Evolutionary conservation across 64 coral and sea anemone species (phyloP).

Genomic region (Anthopleura sola): DNA sequence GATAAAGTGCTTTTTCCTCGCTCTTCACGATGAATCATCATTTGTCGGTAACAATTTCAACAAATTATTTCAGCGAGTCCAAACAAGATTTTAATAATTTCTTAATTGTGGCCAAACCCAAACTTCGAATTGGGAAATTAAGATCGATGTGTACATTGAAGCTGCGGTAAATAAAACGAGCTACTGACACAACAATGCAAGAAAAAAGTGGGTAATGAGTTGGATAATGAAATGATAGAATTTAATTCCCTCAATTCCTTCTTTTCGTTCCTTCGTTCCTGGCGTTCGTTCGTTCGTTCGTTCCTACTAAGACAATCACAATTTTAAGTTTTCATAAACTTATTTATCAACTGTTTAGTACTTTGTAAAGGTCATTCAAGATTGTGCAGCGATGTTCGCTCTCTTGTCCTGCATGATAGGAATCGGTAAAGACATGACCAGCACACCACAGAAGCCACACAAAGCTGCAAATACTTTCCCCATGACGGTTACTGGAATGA

Average conservation of each 20-base stretch:
- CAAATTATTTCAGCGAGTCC: too few species aligned
- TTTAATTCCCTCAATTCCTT: not conserved
- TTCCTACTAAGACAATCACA: too few species aligned
- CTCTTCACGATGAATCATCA: too few species aligned
- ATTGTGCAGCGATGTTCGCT: not conserved
- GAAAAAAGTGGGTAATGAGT: too few species aligned
- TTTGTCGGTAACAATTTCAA: too few species aligned
- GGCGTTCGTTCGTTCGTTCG: too few species aligned
- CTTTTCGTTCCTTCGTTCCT: too few species aligned
- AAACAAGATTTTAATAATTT: too few species aligned
- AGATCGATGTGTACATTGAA: not conserved
- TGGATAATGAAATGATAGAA: too few species aligned
- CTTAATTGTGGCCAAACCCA: not conserved
- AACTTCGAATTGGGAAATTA: not conserved
- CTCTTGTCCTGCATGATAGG: slow-evolving; percentile 88
- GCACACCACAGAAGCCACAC: slow-evolving; percentile 80
- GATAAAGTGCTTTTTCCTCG: too few species aligned
- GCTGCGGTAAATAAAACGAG: not conserved
- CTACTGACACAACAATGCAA: not conserved
- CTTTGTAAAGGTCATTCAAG: not conserved
- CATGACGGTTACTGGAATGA: slow-evolving; percentile 64
- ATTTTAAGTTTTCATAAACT: too few species aligned
- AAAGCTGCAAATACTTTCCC: slow-evolving; percentile 73
- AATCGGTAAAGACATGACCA: slow-evolving; percentile 78
- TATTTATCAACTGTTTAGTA: too few species aligned